These are phyloP conservation scores for Solenodon paradoxus DNA, from an alignment of 2,113 vertebrate genomes.

Conservation along the genomic window DNA sequence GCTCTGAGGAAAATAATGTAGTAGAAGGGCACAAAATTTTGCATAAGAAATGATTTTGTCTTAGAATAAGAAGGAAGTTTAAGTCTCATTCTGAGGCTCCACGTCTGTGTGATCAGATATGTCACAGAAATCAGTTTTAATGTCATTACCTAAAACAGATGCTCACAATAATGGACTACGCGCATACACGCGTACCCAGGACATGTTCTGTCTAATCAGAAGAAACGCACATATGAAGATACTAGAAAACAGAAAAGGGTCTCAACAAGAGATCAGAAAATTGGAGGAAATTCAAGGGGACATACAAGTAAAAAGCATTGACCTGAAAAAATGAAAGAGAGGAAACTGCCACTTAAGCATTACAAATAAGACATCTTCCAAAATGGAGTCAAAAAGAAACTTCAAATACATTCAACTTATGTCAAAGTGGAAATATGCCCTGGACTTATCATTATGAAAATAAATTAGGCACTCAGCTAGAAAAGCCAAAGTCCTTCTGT, in stretches of 20 bases:
- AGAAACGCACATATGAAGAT: background rate
- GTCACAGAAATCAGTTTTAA: background rate
- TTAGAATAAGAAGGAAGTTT: background rate
- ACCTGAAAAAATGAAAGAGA: background rate
- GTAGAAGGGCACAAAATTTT: background rate
- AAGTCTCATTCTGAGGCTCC: background rate
- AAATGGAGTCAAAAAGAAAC: background rate
- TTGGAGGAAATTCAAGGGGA: background rate
- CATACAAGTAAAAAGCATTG: background rate
- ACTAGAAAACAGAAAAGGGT: background rate
- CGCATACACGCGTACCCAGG: background rate
- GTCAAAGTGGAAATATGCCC: background rate
- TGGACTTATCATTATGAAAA: background rate
- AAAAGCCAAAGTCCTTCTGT: background rate
- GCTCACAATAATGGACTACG: background rate
- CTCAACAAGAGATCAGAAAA: background rate
- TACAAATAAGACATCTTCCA: background rate
- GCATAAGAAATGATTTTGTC: no score
- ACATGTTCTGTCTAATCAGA: background rate
- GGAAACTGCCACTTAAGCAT: background rate
- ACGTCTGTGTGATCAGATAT: background rate
- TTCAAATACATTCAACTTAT: background rate
- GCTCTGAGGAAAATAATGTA: background rate
- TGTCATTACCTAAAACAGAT: background rate
- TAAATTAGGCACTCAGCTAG: background rate